Evolutionary conservation across 2,113 vertebrate genomes (phyloP).

Genomic region (Pluvianellus socialis): DNA sequence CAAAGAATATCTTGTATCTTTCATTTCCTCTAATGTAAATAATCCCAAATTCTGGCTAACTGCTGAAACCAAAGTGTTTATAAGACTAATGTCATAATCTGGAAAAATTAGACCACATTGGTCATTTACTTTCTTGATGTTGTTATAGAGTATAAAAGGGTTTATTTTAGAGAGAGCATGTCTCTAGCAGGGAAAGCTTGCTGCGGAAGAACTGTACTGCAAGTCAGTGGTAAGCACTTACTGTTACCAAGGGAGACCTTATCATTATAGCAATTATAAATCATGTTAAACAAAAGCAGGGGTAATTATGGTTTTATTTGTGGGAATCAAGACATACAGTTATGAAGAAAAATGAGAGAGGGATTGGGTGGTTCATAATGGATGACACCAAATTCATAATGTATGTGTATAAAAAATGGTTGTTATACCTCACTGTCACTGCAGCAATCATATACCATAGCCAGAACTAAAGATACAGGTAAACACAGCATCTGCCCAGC

Average conservation of each 20-base stretch:
- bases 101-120: neutral
- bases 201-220: neutral
- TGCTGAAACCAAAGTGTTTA: neutral
- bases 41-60: neutral
- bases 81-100: neutral
- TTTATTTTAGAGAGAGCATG: neutral
- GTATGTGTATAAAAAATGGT: neutral
- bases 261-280: conserved; percentile 1
- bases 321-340: neutral
- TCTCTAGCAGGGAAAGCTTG: neutral
- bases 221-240: neutral
- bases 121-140: neutral
- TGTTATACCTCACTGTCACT: neutral
- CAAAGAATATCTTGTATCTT: neutral
- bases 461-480: neutral
- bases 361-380: neutral
- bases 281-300: conserved; percentile 14
- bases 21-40: neutral
- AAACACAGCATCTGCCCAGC: neutral
- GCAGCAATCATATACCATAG: neutral
- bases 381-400: neutral
- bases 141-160: neutral
- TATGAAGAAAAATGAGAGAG: conserved; percentile 32
- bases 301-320: conserved; percentile 31
- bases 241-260: neutral